These are phyloP conservation scores for Drosophila quinaria DNA, from an alignment of 2,888 invertebrate genomes.

Conservation along the genomic window DNA sequence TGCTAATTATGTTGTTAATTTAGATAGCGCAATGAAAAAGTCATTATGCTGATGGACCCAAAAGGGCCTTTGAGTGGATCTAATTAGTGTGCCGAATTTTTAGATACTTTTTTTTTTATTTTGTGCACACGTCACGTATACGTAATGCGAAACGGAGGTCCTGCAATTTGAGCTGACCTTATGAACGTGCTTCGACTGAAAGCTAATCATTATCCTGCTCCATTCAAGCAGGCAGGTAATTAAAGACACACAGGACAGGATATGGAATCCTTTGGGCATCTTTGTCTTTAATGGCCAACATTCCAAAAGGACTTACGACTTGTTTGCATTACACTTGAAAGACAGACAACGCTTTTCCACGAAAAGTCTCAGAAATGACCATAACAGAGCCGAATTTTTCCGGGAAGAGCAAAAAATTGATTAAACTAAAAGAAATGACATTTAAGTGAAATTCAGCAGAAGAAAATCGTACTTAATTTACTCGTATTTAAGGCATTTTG, in stretches of 20 bases:
- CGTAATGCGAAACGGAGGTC: conserved; percentile 27
- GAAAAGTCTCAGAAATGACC: background rate
- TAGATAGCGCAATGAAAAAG: conserved; percentile 38
- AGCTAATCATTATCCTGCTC: background rate
- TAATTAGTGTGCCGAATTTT: conserved; percentile 47
- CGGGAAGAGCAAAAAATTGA: conserved; percentile 7
- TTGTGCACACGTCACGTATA: conserved; percentile 50
- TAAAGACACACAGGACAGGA: background rate
- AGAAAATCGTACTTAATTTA: background rate
- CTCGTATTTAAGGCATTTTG: background rate
- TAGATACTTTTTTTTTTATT: background rate
- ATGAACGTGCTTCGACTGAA: conserved; percentile 1
- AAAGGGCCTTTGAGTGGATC: conserved; percentile 12
- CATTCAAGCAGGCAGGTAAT: background rate
- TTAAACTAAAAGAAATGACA: conserved; percentile 10
- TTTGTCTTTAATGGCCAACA: background rate
- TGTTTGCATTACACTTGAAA: conserved; percentile 3
- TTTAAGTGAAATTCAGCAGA: conserved; percentile 6
- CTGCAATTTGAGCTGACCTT: conserved; percentile 13
- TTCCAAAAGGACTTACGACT: background rate
- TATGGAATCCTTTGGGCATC: background rate
- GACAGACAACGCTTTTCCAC: background rate
- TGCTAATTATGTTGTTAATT: conserved; percentile 32
- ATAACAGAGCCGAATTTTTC: too few species aligned
- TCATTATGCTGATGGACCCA: conserved; percentile 28